phyloP scores from a whole-genome alignment of 2,113 vertebrate species.

The Alces alces region DNA sequence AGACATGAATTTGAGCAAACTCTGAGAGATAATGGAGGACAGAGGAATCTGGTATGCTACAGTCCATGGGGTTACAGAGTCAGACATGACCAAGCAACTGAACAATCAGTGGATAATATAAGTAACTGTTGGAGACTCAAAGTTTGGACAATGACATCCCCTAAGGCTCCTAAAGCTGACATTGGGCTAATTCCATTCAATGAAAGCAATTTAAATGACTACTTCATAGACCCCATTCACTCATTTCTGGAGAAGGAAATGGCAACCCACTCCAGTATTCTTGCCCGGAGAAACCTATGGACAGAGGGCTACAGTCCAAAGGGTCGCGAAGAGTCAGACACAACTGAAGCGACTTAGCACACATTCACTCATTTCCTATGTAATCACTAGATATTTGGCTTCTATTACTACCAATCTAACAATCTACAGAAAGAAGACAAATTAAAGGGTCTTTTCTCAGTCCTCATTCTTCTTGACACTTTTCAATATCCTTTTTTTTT shows the following conservation, averaged over 20 bases:
- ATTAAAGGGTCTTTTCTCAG: not conserved
- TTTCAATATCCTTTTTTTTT: not conserved
- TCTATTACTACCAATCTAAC: not conserved
- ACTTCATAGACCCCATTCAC: rapidly evolving
- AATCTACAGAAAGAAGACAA: not conserved
- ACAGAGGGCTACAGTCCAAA: not conserved
- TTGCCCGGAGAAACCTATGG: not conserved
- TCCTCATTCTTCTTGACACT: not conserved
- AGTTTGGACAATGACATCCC: not conserved
- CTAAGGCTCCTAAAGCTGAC: not conserved
- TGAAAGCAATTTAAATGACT: not conserved
- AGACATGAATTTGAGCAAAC: not conserved
- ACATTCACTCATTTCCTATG: not conserved
- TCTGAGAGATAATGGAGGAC: not conserved
- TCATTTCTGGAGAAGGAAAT: not conserved
- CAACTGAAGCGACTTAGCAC: not conserved
- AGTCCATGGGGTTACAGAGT: not conserved
- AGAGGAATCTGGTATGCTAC: not conserved
- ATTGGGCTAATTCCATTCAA: no score
- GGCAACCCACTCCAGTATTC: not conserved
- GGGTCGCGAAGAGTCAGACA: not conserved
- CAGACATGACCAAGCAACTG: not conserved
- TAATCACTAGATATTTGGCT: not conserved
- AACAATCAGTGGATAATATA: not conserved
- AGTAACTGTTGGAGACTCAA: not conserved